Base-by-base conservation (phyloP, 1,140 invertebrate species). In the Eueides isabella region DNA sequence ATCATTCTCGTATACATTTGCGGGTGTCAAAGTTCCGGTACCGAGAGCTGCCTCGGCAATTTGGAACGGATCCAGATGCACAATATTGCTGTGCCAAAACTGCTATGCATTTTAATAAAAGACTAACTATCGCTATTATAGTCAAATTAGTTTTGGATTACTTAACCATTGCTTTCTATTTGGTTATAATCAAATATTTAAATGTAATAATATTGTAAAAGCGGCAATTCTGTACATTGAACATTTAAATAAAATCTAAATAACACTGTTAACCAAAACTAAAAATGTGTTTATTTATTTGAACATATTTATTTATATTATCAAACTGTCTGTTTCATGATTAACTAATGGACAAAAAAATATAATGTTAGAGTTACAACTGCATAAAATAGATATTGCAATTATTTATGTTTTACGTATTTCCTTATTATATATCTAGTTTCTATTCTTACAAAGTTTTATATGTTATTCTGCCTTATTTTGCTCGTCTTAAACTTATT, bases 101-200 rank as follows among this genome's bases (percentile, higher is more conserved):
- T 26, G 48, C 19, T 1, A 26, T 55, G 11, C 48, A 55, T 55
- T 55, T 55, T 55, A 55, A 55, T 55, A 55, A 55, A 55, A 55
- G 48, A 55, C 48, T 55, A 55, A 55, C 23, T 19, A 3, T 26
- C 19, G 48, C 48, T 55, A 55, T 55, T 55, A 55, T 55, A 55
- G 48, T 55, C 48, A 55, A 55, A 55, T 55, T 55, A 55, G 23
- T 55, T 55, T 55, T 26, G 48, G 48, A 55, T 55, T 55, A 55
- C 48, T 55, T 4, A 55, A 55, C 9, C 41, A 55, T 19, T 38
- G 35, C 35, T 2, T 5, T 38, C n/a, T n/a, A n/a, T n/a, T n/a
- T n/a, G 6, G 11, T 26, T 55, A 6, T 6, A 44, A 44, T 0
- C 14, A 19, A 44, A 0, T 6, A n/a, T 4, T 19, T 23, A 44